Percentiles rank a stretch among this genome's conserved stretches.
phyloP scores from a whole-genome alignment of 2,113 vertebrate species.

The western clawed frog (Xenopus tropicalis) region UCB_Xtro_10.0 CM004445.2:57088001-57088500 shows the following conservation, averaged over 20 bases:
- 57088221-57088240: not conserved
- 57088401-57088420: slow-evolving; percentile 90
- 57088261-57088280: not conserved
- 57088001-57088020: no score
- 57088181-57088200: slow-evolving; percentile 97
- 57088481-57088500: slow-evolving; percentile 10
- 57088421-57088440: slow-evolving; percentile 89
- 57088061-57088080: no score
- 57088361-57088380: no score
- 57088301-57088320: no score
- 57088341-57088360: no score
- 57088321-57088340: no score
- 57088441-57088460: slow-evolving; percentile 81
- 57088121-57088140: slow-evolving; percentile 81
- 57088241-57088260: not conserved
- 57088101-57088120: not conserved
- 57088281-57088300: not conserved
- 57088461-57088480: slow-evolving; percentile 79
- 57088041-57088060: no score
- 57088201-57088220: not conserved
- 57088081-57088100: no score
- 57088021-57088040: no score
- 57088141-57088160: slow-evolving; percentile 88
- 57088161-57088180: slow-evolving; percentile 97
- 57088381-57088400: not conserved